Percentiles rank a stretch among this genome's conserved stretches.
phyloP scores from a whole-genome alignment of 2,888 invertebrate genomes.

The Caenorhabditis becei region DNA sequence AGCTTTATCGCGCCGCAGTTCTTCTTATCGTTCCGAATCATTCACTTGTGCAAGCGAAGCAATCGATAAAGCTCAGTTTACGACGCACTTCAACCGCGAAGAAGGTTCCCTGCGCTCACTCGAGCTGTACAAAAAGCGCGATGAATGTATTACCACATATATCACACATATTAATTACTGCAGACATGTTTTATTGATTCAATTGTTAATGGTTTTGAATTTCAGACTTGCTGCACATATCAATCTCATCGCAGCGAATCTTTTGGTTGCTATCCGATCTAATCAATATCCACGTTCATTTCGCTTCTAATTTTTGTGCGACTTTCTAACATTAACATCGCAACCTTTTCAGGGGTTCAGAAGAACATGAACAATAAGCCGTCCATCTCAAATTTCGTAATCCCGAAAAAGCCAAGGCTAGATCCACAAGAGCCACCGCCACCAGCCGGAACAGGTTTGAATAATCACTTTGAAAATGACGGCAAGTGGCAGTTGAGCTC shows the following conservation, averaged over 20 bases:
- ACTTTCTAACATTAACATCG: neutral
- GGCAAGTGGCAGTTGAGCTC: neutral
- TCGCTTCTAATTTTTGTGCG: slow-evolving; percentile 1
- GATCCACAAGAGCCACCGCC: slow-evolving; percentile 5
- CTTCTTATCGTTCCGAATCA: neutral
- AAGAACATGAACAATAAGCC: slow-evolving; percentile 21
- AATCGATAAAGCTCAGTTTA: slow-evolving; percentile 23
- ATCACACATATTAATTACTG: too few species aligned
- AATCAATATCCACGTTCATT: slow-evolving; percentile 1
- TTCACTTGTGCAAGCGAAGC: neutral
- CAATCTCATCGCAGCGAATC: neutral
- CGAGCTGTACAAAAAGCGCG: neutral
- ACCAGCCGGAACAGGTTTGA: slow-evolving; percentile 5
- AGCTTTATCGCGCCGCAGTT: slow-evolving; percentile 7
- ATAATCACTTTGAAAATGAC: neutral
- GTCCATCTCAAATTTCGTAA: neutral
- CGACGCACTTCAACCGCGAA: slow-evolving; percentile 6
- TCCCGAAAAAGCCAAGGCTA: slow-evolving; percentile 24
- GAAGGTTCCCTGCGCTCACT: neutral
- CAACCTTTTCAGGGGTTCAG: slow-evolving; percentile 20
- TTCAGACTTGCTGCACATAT: neutral
- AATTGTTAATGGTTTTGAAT: neutral
- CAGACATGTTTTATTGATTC: too few species aligned
- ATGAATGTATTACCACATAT: too few species aligned
- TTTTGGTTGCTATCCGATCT: neutral